phyloP scores from a whole-genome alignment of 1,140 invertebrate genomes.

The Mamestra configurata region DNA sequence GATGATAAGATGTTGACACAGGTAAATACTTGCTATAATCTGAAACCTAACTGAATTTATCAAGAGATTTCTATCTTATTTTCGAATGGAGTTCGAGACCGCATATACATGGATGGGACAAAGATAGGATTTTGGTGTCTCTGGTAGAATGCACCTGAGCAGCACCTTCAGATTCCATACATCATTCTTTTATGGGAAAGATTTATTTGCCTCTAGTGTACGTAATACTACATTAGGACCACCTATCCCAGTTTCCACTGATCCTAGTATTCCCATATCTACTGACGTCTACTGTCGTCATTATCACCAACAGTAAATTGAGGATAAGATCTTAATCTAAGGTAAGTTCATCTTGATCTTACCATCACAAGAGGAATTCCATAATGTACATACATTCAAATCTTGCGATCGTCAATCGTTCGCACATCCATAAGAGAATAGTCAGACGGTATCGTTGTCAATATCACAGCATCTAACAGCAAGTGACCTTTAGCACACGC shows the following conservation, averaged over 20 bases:
- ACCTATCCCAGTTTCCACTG: neutral
- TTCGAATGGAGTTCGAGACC: no score
- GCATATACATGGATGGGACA: no score
- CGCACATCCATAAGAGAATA: neutral
- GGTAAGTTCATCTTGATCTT: neutral
- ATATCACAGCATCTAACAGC: slow-evolving; percentile 4
- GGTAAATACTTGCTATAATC: neutral
- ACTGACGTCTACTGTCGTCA: no score
- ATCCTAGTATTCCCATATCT: neutral
- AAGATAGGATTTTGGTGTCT: neutral
- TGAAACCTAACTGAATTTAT: neutral
- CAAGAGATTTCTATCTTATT: no score
- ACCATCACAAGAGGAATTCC: slow-evolving; percentile 2
- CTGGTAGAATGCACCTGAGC: neutral
- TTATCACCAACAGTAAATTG: neutral
- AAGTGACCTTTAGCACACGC: slow-evolving; percentile 10
- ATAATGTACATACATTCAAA: slow-evolving; percentile 11
- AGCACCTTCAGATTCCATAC: neutral
- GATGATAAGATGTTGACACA: slow-evolving; percentile 19
- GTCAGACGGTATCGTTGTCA: neutral
- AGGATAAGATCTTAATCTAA: neutral
- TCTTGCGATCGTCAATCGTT: slow-evolving; percentile 7
- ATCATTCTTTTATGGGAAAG: neutral
- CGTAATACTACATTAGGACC: neutral
- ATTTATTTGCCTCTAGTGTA: neutral